Conservation (phyloP, 2,113 vertebrate genomes). For the Ophiodon elongatus region DNA sequence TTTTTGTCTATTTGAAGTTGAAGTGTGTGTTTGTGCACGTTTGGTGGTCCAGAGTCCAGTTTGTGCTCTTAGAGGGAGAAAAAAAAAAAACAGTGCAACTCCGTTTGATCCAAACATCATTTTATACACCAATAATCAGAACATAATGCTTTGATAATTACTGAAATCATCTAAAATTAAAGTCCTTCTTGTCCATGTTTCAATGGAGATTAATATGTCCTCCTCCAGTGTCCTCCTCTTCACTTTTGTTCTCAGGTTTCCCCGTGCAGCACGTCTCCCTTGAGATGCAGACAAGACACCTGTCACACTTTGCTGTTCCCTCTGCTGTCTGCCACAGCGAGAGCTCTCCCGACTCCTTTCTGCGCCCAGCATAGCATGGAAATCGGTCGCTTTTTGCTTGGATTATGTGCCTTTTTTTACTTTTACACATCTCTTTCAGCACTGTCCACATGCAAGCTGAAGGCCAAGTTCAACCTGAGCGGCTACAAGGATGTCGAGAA, state of each 20-base stretch:
- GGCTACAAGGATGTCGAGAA: constrained; percentile 86
- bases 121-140: neutral
- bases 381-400: constrained; percentile 61
- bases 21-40: neutral
- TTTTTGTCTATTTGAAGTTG: neutral
- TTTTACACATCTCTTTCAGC: constrained; percentile 33
- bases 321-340: constrained; percentile 35
- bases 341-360: constrained; percentile 32
- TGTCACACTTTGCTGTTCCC: constrained; percentile 60
- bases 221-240: neutral
- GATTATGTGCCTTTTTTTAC: constrained; percentile 62
- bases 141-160: neutral
- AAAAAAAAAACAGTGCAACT: neutral
- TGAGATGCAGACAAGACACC: constrained; percentile 66
- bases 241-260: constrained; percentile 52
- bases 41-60: neutral
- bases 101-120: neutral
- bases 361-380: constrained; percentile 61
- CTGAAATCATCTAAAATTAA: constrained; percentile 1
- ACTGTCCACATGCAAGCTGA: constrained; percentile 77
- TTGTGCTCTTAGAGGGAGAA: neutral
- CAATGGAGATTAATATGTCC: neutral
- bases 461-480: constrained; percentile 84
- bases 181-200: neutral
- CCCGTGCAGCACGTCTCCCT: constrained; percentile 58